Conservation (phyloP, 1,140 invertebrate genomes). For the Steinernema khuongi region DNA sequence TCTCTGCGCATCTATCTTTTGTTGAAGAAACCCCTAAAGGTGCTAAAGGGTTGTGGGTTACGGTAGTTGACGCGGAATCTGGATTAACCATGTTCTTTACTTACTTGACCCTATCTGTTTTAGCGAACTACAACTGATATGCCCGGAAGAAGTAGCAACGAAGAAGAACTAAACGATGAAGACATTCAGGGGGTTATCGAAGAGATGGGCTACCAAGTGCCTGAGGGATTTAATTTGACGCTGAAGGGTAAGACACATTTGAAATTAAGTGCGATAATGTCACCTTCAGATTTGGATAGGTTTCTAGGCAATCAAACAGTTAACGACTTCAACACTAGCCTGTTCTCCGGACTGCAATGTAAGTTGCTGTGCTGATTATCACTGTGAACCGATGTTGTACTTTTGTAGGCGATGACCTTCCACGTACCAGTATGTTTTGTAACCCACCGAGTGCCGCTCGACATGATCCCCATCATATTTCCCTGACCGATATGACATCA, state of each 20-base stretch:
- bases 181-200: not conserved
- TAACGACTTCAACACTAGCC: not conserved
- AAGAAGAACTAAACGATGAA: not conserved
- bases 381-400: not conserved
- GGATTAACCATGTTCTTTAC: too few relatives aligned
- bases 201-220: conserved; percentile 10
- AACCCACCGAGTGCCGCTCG: not conserved
- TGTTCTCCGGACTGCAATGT: not conserved
- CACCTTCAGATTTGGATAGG: not conserved
- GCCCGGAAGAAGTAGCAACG: not conserved
- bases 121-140: too few relatives aligned
- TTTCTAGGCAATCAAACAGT: not conserved
- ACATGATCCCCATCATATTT: not conserved
- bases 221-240: not conserved
- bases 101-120: too few relatives aligned
- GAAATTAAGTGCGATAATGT: not conserved
- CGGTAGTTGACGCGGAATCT: too few relatives aligned
- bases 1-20: too few relatives aligned
- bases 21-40: too few relatives aligned
- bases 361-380: not conserved
- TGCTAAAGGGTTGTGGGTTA: too few relatives aligned
- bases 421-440: not conserved
- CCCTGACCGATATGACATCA: not conserved
- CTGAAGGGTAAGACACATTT: not conserved
- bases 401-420: not conserved